phyloP scores from a whole-genome alignment of 2,888 invertebrate species.

The Drosophila neonasuta region DNA sequence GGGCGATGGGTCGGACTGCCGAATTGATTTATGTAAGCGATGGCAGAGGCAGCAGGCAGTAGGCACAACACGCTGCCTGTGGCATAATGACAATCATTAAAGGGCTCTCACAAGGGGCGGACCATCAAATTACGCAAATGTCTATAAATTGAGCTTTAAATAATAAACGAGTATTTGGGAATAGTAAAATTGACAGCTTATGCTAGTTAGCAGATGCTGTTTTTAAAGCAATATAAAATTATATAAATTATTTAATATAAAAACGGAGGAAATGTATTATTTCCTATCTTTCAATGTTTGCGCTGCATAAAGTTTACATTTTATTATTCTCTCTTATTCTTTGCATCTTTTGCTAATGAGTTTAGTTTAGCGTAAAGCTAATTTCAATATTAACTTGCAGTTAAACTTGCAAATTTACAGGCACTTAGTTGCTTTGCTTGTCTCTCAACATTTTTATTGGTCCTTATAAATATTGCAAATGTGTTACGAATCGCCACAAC shows the following conservation, averaged over 20 bases:
- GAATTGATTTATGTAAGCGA: slow-evolving; percentile 42
- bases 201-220: not conserved
- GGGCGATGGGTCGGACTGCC: slow-evolving; percentile 19
- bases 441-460: slow-evolving; percentile 7
- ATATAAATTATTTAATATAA: too few species aligned
- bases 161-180: not conserved
- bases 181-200: not conserved
- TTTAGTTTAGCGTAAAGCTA: slow-evolving; percentile 12
- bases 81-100: slow-evolving; percentile 8
- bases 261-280: too few species aligned
- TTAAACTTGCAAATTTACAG: slow-evolving; percentile 9
- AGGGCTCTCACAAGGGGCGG: not conserved
- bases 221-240: not conserved
- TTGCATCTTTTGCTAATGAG: not conserved
- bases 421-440: slow-evolving; percentile 1
- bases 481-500: slow-evolving; percentile 48
- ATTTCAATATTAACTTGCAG: slow-evolving; percentile 7
- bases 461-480: slow-evolving; percentile 38
- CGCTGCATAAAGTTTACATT: not conserved
- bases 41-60: slow-evolving; percentile 5
- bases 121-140: not conserved
- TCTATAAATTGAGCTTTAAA: slow-evolving; percentile 6
- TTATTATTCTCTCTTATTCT: not conserved
- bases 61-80: not conserved
- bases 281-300: too few species aligned